Percentiles rank a stretch among this genome's conserved stretches.
phyloP scores from a whole-genome alignment of 2,888 invertebrate genomes.

The Zeuzera pyrina region DNA sequence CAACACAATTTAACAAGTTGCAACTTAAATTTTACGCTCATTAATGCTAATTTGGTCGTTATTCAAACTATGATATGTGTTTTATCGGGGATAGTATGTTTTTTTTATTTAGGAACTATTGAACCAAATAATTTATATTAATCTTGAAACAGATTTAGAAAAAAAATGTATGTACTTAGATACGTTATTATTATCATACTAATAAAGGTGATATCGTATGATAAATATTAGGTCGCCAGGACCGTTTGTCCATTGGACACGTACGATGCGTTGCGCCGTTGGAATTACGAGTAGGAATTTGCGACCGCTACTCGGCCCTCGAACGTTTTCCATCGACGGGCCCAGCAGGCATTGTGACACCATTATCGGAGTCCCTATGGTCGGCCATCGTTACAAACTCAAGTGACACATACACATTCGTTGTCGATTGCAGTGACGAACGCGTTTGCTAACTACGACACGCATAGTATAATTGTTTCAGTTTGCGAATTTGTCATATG shows the following conservation, averaged over 20 bases:
- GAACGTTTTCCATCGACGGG: constrained; percentile 19
- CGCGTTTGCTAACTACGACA: constrained; percentile 45
- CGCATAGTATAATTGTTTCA: constrained; percentile 54
- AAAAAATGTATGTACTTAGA: too few species aligned
- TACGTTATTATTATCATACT: neutral
- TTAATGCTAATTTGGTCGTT: too few species aligned
- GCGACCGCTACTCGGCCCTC: constrained; percentile 69
- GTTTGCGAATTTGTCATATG: constrained; percentile 50
- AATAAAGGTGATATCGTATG: constrained; percentile 31
- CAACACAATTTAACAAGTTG: too few species aligned
- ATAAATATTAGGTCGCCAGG: constrained; percentile 59
- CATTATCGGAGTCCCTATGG: constrained; percentile 55
- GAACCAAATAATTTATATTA: too few species aligned
- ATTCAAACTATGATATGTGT: too few species aligned
- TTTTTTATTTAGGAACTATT: too few species aligned
- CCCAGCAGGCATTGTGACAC: constrained; percentile 56
- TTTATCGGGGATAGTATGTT: too few species aligned
- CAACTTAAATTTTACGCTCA: too few species aligned
- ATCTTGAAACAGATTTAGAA: too few species aligned
- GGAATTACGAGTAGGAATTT: constrained; percentile 70
- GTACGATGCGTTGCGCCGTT: constrained; percentile 45
- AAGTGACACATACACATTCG: constrained; percentile 37
- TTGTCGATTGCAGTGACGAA: constrained; percentile 48
- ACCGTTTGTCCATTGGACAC: constrained; percentile 58
- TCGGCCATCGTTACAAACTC: constrained; percentile 25